Base-by-base conservation (phyloP, 2,888 invertebrate species). In the Crepidodera aurea region DNA sequence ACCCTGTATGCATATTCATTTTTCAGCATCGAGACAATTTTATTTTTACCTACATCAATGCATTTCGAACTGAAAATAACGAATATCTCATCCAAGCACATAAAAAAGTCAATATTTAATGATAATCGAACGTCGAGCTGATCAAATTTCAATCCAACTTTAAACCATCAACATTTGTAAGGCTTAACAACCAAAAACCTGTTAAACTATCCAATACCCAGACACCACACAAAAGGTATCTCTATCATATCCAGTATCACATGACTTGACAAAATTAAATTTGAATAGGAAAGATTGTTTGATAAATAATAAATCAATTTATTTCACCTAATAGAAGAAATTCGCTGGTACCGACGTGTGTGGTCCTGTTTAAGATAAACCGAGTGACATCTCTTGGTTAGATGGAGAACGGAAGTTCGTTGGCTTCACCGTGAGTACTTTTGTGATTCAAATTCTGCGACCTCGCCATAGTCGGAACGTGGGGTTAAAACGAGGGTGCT, bases 311-410 rank as follows among this genome's bases (percentile, higher is more conserved):
- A 60, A 51, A 67, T 65, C 64, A 61, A 67, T 54, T 50, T 59
- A 55, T 64, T 62, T 56, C 53, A 59, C 55, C 60, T 56, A 53
- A 62, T 63, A 51, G 57, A 37, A 19, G 27, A 57, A 54, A 60
- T 55, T 58, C 62, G 55, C 40, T 54, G 51, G 50, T n/a, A 25
- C 3, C 71, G 56, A 56, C 70, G 64, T 71, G 71, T 71, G 71
- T 71, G 71, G 71, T 71, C 70, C 65, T 46, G 57, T 53, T 51
- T 58, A 58, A 53, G 54, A 56, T 34, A 22, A 58, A 51, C 29
- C 48, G 15, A 58, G 58, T 58, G 58, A 58, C 62, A 62, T 58
- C 62, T 62, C 51, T 37, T 18, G 62, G 51, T 42, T 27, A 46
- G 51, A 51, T 27, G 10, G 16, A 18, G 15, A 57, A 62, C 53